Conservation (phyloP, 2,113 vertebrate species). For the chimpanzee (Pan troglodytes) region NHGRI_mPanTro3-v2.1_pri NC_086016.1:33608501-33609000, state of each 20-base stretch:
- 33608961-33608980: conserved; percentile 69
- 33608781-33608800: background rate
- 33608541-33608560: conserved; percentile 71
- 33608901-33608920: background rate
- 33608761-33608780: conserved; percentile 4
- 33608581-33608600: background rate
- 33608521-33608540: conserved; percentile 83
- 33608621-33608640: background rate
- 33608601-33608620: background rate
- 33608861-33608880: conserved; percentile 43
- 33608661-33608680: background rate
- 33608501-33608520: conserved; percentile 90
- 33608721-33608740: background rate
- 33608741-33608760: background rate
- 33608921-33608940: conserved; percentile 38
- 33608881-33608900: background rate
- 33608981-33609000: background rate
- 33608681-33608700: background rate
- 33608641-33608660: background rate
- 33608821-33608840: conserved; percentile 38
- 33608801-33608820: conserved; percentile 36
- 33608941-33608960: conserved; percentile 68
- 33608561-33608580: background rate
- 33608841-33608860: background rate
- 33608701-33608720: background rate